phyloP scores from a whole-genome alignment of 2,888 invertebrate species.

The Dynastes hyllus region DNA sequence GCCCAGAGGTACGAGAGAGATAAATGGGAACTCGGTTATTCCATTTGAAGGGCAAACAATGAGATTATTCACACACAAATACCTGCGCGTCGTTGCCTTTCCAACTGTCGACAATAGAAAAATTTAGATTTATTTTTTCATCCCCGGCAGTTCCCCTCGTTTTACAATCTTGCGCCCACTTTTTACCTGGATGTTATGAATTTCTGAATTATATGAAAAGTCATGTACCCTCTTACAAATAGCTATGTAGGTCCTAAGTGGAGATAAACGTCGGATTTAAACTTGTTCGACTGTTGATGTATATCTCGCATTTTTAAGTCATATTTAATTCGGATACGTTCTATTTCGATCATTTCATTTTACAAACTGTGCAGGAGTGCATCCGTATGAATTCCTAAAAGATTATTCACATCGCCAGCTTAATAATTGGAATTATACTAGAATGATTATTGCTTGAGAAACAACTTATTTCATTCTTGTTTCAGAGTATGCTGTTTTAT shows the following conservation, averaged over 20 bases:
- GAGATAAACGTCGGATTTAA: constrained; percentile 53
- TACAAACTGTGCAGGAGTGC: constrained; percentile 2
- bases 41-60: constrained; percentile 63
- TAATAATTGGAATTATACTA: neutral
- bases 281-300: constrained; percentile 34
- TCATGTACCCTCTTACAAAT: constrained; percentile 61
- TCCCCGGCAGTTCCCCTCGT: constrained; percentile 52
- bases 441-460: neutral
- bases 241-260: constrained; percentile 41
- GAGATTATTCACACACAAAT: constrained; percentile 67
- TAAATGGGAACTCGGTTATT: constrained; percentile 62
- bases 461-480: neutral
- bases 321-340: constrained; percentile 38
- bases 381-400: constrained; percentile 4
- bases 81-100: constrained; percentile 59
- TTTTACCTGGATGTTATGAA: constrained; percentile 64
- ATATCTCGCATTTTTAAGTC: constrained; percentile 30
- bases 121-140: constrained; percentile 59
- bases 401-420: neutral
- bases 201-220: constrained; percentile 66
- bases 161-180: constrained; percentile 50
- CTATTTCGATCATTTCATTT: constrained; percentile 13
- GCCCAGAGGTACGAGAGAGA: constrained; percentile 61
- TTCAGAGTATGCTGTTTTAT: neutral
- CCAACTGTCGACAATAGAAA: constrained; percentile 62